Evolutionary conservation across 1,140 invertebrate species (phyloP).

Genomic region (Euschistus heros): DNA sequence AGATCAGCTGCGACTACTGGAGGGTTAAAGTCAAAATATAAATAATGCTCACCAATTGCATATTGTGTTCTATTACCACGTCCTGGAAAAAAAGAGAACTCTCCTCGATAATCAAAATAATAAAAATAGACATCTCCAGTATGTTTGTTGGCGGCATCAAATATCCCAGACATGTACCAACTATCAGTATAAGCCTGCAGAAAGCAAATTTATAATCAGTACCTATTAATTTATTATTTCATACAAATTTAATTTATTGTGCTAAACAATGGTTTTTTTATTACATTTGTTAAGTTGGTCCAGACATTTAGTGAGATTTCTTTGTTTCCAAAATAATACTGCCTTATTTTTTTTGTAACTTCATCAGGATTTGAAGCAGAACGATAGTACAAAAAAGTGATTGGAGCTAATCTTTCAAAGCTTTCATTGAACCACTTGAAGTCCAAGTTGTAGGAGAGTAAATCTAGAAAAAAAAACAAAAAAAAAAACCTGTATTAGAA

Average conservation of each 20-base stretch:
- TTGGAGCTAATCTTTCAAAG: not conserved
- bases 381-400: not conserved
- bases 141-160: conserved; percentile 3
- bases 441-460: not conserved
- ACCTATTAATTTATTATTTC: too few relatives aligned
- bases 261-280: too few relatives aligned
- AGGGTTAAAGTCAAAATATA: too few relatives aligned
- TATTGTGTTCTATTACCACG: too few relatives aligned
- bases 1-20: too few relatives aligned
- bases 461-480: conserved; percentile 5
- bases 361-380: conserved; percentile 2
- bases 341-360: not conserved
- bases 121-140: not conserved
- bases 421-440: not conserved
- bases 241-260: too few relatives aligned
- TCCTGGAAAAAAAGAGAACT: not conserved
- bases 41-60: too few relatives aligned
- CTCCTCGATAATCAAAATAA: not conserved
- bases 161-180: not conserved
- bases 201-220: too few relatives aligned
- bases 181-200: not conserved
- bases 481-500: not conserved
- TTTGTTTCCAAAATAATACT: not conserved
- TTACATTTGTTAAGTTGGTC: not conserved
- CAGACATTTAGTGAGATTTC: not conserved